These are phyloP conservation scores for Rhagoletis pomonella DNA, from an alignment of 1,140 invertebrate species.

Conservation along the genomic window DNA sequence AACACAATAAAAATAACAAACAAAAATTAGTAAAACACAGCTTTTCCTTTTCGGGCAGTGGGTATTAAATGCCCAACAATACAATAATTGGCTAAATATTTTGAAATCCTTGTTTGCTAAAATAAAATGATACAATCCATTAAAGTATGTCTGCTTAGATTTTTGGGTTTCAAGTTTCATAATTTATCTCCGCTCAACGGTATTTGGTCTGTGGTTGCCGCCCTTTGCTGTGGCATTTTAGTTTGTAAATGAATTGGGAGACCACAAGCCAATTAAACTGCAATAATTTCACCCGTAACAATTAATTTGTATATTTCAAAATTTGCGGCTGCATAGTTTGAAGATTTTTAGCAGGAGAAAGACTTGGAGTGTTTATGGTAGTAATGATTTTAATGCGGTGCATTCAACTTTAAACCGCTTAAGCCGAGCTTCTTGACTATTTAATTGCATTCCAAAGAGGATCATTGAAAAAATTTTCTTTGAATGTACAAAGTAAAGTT, in stretches of 20 bases:
- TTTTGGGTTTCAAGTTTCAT: background rate
- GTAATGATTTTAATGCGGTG: background rate
- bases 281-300: background rate
- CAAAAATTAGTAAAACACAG: background rate
- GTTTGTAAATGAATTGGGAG: conserved; percentile 3
- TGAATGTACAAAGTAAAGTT: too few relatives aligned
- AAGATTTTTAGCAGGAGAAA: too few relatives aligned
- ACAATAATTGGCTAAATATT: conserved; percentile 32
- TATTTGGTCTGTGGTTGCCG: background rate
- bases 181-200: background rate
- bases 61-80: background rate
- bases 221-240: background rate
- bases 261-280: conserved; percentile 8
- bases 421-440: background rate
- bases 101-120: background rate
- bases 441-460: background rate
- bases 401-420: background rate
- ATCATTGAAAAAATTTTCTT: background rate
- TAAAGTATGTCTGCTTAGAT: background rate
- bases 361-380: background rate
- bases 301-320: background rate
- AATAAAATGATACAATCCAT: conserved; percentile 4
- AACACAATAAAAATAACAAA: background rate
- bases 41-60: background rate
- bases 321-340: background rate